Evolutionary conservation across 2,888 invertebrate species (phyloP).

Genomic region (Oasisia sp.): DNA sequence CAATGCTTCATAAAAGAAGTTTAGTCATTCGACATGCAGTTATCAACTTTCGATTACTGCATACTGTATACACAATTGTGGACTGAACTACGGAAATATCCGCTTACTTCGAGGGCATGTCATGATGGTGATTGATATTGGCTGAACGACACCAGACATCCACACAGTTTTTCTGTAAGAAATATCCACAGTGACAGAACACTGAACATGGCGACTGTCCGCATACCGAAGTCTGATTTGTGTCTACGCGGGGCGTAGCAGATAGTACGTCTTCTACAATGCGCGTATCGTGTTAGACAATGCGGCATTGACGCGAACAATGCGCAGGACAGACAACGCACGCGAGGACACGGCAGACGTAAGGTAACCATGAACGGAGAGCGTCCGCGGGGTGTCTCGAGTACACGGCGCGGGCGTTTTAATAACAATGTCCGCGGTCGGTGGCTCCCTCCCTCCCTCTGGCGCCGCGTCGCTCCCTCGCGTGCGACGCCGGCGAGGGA

Average conservation of each 20-base stretch:
- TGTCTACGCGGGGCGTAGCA: neutral
- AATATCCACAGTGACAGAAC: neutral
- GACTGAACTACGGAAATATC: constrained; percentile 3
- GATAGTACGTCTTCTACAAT: neutral
- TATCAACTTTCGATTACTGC: neutral
- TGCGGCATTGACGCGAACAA: neutral
- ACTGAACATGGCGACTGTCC: neutral
- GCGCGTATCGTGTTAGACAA: neutral
- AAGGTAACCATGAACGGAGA: neutral
- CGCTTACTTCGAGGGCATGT: neutral
- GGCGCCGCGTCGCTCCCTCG: neutral
- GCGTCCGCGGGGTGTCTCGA: neutral
- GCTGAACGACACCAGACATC: neutral
- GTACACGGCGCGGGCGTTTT: neutral
- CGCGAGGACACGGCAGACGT: neutral
- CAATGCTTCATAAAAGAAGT: neutral
- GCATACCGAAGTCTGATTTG: neutral
- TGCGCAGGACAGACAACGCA: neutral
- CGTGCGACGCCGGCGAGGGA: neutral
- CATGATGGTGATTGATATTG: neutral
- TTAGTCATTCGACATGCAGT: neutral
- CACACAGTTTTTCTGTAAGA: neutral
- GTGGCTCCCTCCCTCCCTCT: neutral
- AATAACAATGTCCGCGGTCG: neutral
- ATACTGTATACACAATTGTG: neutral